Conservation (phyloP, 2,113 vertebrate species). For the Anolis sagrei region DNA sequence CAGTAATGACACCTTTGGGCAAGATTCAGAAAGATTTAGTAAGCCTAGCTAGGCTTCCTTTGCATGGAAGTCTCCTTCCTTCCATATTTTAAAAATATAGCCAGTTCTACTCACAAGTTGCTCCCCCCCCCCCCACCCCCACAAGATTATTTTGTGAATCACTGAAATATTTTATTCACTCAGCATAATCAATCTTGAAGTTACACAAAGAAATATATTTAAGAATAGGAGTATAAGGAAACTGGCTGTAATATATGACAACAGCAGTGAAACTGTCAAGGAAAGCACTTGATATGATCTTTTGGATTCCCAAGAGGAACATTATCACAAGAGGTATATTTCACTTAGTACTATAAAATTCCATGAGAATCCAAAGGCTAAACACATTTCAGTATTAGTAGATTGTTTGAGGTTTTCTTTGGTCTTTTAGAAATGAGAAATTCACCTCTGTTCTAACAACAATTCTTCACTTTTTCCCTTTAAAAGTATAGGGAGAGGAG, state of each 20-base stretch:
- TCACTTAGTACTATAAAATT: not conserved
- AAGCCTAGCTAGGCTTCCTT: not conserved
- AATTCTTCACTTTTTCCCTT: not conserved
- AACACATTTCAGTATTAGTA: not conserved
- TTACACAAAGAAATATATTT: not conserved
- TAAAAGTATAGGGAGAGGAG: too few relatives aligned
- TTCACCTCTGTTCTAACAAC: not conserved
- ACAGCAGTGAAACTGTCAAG: not conserved
- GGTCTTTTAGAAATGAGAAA: too few relatives aligned
- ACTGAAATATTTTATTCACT: not conserved
- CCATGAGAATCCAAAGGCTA: not conserved
- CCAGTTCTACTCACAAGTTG: slow-evolving; percentile 12
- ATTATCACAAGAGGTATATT: not conserved
- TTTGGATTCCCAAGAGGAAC: not conserved
- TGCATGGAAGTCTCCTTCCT: rapidly evolving
- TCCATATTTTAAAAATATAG: not conserved
- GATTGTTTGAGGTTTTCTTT: not conserved
- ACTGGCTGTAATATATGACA: not conserved
- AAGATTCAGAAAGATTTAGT: slow-evolving; percentile 2
- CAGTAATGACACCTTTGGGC: not conserved
- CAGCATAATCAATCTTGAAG: not conserved
- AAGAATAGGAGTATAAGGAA: not conserved
- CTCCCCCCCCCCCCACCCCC: too few relatives aligned
- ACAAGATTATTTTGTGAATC: not conserved
- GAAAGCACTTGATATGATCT: not conserved